Conservation (phyloP, 2,888 invertebrate species). For the Sympetrum striolatum region DNA sequence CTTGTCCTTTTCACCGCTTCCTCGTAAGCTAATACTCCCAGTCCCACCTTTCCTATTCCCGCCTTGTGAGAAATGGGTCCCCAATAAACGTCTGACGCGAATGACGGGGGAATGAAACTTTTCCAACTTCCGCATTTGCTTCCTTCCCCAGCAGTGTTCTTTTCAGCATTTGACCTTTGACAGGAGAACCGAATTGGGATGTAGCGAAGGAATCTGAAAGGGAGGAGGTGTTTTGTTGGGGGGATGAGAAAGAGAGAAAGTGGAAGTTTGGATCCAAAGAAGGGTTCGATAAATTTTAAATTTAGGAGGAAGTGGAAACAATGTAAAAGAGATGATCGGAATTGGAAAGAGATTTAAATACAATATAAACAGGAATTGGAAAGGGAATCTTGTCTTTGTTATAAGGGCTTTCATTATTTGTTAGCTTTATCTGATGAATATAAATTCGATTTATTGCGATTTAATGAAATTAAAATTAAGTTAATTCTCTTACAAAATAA, state of each 20-base stretch:
- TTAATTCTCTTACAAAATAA: no score
- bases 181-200: neutral
- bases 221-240: neutral
- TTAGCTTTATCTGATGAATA: no score
- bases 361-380: no score
- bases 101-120: neutral
- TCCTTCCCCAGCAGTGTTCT: neutral
- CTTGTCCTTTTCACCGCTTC: neutral
- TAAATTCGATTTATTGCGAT: no score
- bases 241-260: neutral
- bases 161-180: no score
- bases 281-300: no score
- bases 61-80: neutral
- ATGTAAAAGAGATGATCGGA: no score
- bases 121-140: neutral
- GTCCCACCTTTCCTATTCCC: neutral
- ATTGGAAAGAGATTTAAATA: neutral
- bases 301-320: neutral
- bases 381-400: no score
- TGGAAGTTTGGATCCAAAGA: neutral
- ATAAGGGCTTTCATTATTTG: no score
- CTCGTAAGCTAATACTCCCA: neutral
- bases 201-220: neutral
- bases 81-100: conserved; percentile 17
- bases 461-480: no score